A percentile compares a stretch with the other conserved stretches of the same genome.
phyloP scores from a whole-genome alignment of 2,113 vertebrate species.

The Rhadina sibilatrix region DNA sequence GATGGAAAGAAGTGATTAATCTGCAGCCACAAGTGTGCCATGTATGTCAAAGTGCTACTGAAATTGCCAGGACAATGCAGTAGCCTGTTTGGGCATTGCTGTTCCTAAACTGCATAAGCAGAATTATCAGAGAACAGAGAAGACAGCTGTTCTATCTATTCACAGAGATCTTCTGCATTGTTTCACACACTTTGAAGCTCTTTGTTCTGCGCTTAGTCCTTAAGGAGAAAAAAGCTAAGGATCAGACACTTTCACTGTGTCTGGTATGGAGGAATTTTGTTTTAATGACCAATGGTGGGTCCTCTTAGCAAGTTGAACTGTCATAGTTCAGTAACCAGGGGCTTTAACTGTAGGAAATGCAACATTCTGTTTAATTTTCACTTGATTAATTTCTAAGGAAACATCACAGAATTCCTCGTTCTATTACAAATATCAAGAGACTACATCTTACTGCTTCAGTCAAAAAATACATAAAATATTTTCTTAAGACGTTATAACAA shows the following conservation, averaged over 20 bases:
- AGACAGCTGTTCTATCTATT: neutral
- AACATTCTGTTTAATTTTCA: neutral
- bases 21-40: neutral
- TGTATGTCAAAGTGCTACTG: neutral
- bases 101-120: neutral
- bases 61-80: neutral
- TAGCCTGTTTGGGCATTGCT: neutral
- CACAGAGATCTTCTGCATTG: neutral
- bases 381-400: neutral
- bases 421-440: neutral
- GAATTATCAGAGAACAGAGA: neutral
- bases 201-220: fast-evolving
- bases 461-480: neutral
- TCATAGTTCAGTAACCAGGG: neutral
- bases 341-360: neutral
- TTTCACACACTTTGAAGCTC: neutral
- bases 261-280: neutral
- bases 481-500: neutral
- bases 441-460: neutral
- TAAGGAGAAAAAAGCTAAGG: neutral
- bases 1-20: neutral
- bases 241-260: neutral
- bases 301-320: neutral
- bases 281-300: neutral
- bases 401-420: neutral